phyloP scores from a whole-genome alignment of 2,113 vertebrate species.

The Microtus ochrogaster region DNA sequence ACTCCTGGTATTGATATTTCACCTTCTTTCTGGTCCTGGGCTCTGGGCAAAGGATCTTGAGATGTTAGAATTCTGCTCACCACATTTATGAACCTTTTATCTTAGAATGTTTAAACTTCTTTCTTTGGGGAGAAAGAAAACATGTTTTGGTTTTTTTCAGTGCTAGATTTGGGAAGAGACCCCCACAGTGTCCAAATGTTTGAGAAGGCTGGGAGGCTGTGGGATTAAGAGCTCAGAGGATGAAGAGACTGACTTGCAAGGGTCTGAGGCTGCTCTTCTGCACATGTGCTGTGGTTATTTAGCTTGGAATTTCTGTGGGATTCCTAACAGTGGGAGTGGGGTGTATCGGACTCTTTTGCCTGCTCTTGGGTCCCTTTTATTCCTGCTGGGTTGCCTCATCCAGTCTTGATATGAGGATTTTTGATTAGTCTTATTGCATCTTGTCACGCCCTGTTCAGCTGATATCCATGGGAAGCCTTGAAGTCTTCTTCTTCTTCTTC shows the following conservation, averaged over 20 bases:
- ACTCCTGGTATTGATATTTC: too few relatives aligned
- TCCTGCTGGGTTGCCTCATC: background rate
- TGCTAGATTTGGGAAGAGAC: background rate
- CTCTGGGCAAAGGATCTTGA: background rate
- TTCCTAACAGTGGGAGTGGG: background rate
- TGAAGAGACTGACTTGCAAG: background rate
- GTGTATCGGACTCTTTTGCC: background rate
- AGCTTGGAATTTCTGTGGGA: background rate
- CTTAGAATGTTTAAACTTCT: background rate
- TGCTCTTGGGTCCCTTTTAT: background rate
- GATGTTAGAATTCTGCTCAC: background rate
- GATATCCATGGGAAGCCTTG: background rate
- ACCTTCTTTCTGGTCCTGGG: background rate
- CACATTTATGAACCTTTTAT: background rate
- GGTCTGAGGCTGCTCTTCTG: background rate
- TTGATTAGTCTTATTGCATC: background rate
- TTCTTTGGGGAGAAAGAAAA: background rate
- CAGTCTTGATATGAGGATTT: background rate
- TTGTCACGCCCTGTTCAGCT: background rate
- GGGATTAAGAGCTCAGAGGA: background rate
- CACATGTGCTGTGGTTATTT: background rate
- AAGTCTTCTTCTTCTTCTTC: too few relatives aligned
- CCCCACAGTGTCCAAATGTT: background rate
- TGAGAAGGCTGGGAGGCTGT: background rate
- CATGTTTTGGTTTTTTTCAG: background rate